Base-by-base conservation (phyloP, 2,797 vertebrate species). In the Chelonia mydas region DNA sequence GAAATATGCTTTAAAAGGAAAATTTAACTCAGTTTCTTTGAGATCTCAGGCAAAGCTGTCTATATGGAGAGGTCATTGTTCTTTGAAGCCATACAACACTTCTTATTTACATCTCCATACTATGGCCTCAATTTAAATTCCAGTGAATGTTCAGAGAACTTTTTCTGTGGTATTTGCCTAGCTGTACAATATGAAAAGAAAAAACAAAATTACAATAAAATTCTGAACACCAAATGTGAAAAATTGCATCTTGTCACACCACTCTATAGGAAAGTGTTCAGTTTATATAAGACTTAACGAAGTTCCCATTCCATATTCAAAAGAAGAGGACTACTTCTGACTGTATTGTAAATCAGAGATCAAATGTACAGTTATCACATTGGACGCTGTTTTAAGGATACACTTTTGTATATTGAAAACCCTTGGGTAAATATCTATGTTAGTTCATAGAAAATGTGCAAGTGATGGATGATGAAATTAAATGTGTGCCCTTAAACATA, bases 341-440 rank as follows among this genome's bases (percentile, higher is more conserved):
- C 33, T 51, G 45, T 37, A 87, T 87, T 21, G 72, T 50, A 87
- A 84, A 23, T 37, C 51, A 37, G 81, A 92, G 51, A 47, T 55
- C 15, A 76, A 83, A 1, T 5, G 81, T 11, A 49, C 25, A 21
- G 2, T 93, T 86, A 93, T 5, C 37, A 15, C 84, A 21, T 55
- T 86, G 2, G 33, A 31, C 3, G 6, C 16, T 74, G 6, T 27
- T 86, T 11, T 86, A 90, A 47, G 76, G 47, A 45, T n/a, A 7
- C 12, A 53, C 17, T 50, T 90, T 68, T 96, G 78, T 83, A 87
- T 86, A 81, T 55, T 74, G 78, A 80, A 87, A 59, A 59, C 84
- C 3, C 80, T 78, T 0, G 0, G 41, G 55, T 76, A 33, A 47
- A 25, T 28, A 54, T 80, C 81, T 95, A 1, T 61, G 90, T 85